Evolutionary conservation across 2,797 vertebrate genomes (phyloP).

Genomic region (Chiloscyllium punctatum): DNA sequence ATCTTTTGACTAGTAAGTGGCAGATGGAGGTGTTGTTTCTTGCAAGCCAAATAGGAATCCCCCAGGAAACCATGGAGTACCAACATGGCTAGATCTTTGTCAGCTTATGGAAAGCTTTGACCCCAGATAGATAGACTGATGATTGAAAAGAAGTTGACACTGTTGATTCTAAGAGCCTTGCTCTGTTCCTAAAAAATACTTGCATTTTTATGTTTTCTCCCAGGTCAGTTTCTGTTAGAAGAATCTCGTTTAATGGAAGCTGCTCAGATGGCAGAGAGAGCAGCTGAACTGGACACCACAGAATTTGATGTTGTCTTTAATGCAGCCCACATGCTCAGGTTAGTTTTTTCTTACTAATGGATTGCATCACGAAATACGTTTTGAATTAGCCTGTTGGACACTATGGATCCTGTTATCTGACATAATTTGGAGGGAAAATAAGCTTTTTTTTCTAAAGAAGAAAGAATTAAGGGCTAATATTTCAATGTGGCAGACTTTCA

Average conservation of each 20-base stretch:
- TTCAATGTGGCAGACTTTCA: constrained; percentile 22
- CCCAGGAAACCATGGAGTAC: neutral
- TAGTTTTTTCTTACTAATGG: constrained; percentile 45
- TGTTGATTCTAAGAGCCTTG: neutral
- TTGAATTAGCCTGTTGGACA: neutral
- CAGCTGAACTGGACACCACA: constrained; percentile 77
- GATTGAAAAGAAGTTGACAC: neutral
- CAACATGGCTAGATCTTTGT: neutral
- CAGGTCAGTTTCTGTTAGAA: constrained; percentile 97
- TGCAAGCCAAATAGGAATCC: neutral
- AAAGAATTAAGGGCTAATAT: neutral
- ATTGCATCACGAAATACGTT: constrained; percentile 4
- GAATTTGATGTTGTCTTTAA: constrained; percentile 98
- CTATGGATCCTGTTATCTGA: neutral
- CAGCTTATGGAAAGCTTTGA: neutral
- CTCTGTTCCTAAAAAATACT: neutral
- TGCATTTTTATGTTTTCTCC: constrained; percentile 14
- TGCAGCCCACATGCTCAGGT: constrained; percentile 98
- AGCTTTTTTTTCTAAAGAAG: neutral
- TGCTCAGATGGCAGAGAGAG: constrained; percentile 94
- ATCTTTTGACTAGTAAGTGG: neutral
- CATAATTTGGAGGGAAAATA: neutral
- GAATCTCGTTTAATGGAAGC: constrained; percentile 88
- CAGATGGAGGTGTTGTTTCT: neutral
- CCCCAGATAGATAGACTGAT: neutral